Conservation (phyloP, 2,888 invertebrate genomes). For the Caenorhabditis virilis region DNA sequence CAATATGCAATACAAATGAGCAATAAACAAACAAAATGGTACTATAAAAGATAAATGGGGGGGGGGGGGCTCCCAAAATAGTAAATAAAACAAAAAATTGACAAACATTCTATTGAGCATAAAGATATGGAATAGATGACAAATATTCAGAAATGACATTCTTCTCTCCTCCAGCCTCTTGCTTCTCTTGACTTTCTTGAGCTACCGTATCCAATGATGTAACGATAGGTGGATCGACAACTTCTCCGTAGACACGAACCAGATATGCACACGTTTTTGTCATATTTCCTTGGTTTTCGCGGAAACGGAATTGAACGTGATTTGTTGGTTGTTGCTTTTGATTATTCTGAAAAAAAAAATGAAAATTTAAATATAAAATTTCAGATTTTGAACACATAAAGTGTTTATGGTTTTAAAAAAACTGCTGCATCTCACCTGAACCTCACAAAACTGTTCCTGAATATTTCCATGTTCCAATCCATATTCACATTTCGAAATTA, state of each 20-base stretch:
- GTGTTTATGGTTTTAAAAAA: background rate
- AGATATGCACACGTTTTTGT: conserved; percentile 35
- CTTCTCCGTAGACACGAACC: conserved; percentile 29
- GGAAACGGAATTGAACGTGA: conserved; percentile 32
- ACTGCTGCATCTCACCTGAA: background rate
- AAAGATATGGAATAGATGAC: background rate
- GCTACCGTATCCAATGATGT: too few relatives aligned
- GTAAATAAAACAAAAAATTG: too few relatives aligned
- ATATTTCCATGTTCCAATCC: conserved; percentile 10
- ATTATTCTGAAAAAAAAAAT: conserved; percentile 4
- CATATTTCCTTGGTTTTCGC: conserved; percentile 32
- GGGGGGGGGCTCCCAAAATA: too few relatives aligned
- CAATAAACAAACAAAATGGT: too few relatives aligned
- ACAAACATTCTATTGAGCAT: too few relatives aligned
- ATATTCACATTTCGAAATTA: conserved; percentile 16
- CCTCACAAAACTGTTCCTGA: conserved; percentile 18
- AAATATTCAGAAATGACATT: background rate
- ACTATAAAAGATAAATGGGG: too few relatives aligned
- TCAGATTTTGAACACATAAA: background rate
- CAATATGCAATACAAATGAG: too few relatives aligned
- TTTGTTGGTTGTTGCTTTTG: conserved; percentile 6
- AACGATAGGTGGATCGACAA: conserved; percentile 1
- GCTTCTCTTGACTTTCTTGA: too few relatives aligned
- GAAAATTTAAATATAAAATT: too few relatives aligned
- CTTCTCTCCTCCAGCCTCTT: background rate